These are phyloP conservation scores for Phymastichus coffea DNA, from an alignment of 1,140 invertebrate genomes.

Conservation along the genomic window DNA sequence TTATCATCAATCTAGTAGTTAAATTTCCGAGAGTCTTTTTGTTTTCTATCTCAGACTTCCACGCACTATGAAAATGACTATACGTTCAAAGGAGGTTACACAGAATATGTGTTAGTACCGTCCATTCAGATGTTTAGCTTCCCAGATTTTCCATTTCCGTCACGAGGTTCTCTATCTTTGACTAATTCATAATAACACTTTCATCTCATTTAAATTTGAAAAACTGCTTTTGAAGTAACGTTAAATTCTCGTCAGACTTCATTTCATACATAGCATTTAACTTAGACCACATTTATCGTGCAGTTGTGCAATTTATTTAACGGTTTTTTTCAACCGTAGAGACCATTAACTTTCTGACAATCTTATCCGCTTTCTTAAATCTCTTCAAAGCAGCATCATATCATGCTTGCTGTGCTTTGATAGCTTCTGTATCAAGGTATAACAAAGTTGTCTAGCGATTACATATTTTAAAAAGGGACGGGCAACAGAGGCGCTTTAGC, in stretches of 20 bases:
- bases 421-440: no score
- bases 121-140: neutral
- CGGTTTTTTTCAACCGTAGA: constrained; percentile 31
- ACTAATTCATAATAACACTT: constrained; percentile 5
- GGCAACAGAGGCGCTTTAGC: no score
- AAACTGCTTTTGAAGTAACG: constrained; percentile 29
- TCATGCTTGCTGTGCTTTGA: no score
- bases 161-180: constrained; percentile 11
- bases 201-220: constrained; percentile 25
- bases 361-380: constrained; percentile 30
- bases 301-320: constrained; percentile 33
- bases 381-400: no score
- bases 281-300: constrained; percentile 36
- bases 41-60: no score
- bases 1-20: no score
- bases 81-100: constrained; percentile 34
- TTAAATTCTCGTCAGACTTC: constrained; percentile 30
- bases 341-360: constrained; percentile 33
- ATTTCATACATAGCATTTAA: constrained; percentile 34
- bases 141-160: constrained; percentile 19
- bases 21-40: no score
- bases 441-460: no score
- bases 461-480: no score
- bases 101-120: constrained; percentile 1
- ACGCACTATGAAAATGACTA: constrained; percentile 37